Evolutionary conservation across 2,113 vertebrate genomes (phyloP).

Genomic region (Laterallus jamaicensis): DNA sequence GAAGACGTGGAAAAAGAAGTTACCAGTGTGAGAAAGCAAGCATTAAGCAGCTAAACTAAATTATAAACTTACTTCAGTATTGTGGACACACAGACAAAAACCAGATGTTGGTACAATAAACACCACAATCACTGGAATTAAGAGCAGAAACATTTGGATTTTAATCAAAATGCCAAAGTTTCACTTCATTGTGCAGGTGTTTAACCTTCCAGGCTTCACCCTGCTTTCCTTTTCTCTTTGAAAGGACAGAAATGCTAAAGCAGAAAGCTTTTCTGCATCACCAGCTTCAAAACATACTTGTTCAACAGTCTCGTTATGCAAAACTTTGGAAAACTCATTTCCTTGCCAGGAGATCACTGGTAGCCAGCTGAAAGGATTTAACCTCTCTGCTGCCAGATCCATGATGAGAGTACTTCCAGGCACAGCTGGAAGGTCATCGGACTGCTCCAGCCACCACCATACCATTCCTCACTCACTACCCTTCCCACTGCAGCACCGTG

Average conservation of each 20-base stretch:
- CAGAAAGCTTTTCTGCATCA: background rate
- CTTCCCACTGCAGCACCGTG: fast-evolving
- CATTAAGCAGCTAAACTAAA: constrained; percentile 16
- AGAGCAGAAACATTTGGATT: background rate
- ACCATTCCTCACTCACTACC: background rate
- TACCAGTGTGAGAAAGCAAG: background rate
- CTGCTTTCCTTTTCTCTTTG: background rate
- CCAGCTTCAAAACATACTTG: background rate
- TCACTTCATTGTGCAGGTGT: background rate
- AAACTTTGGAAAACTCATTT: constrained; percentile 4
- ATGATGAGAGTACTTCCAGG: background rate
- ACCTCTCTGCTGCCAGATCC: background rate
- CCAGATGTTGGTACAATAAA: constrained; percentile 35
- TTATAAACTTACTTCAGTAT: background rate
- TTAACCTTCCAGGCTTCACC: background rate
- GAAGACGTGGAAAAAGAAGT: background rate
- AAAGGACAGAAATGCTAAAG: background rate
- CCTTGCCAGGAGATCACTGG: background rate
- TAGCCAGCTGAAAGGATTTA: background rate
- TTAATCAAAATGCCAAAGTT: background rate
- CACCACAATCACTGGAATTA: background rate
- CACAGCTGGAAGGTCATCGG: background rate
- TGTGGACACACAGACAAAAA: constrained; percentile 13
- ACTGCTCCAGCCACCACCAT: background rate
- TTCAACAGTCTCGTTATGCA: background rate